A percentile compares a stretch with the other conserved stretches of the same genome.
Conservation (phyloP, 2,888 invertebrate genomes). For the Diaprepes abbreviatus region DNA sequence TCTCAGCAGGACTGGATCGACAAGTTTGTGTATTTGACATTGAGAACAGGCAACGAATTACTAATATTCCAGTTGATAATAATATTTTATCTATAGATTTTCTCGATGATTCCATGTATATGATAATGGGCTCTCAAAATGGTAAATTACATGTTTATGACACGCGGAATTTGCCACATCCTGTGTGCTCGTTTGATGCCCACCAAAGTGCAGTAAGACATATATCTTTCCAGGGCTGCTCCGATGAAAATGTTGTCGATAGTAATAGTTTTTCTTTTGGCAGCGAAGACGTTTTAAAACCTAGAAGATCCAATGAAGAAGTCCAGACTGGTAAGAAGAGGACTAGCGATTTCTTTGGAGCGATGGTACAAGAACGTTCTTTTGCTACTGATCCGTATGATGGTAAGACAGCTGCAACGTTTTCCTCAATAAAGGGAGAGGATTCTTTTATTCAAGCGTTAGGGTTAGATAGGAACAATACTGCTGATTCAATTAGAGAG, state of each 20-base stretch:
- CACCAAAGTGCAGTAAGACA: conserved; percentile 70
- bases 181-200: conserved; percentile 68
- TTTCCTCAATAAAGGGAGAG: conserved; percentile 41
- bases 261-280: neutral
- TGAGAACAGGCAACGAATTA: conserved; percentile 65
- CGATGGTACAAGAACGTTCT: conserved; percentile 37
- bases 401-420: conserved; percentile 5
- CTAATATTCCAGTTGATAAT: conserved; percentile 59
- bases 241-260: neutral
- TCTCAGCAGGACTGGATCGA: conserved; percentile 73
- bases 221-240: conserved; percentile 67
- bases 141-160: conserved; percentile 72
- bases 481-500: conserved; percentile 40
- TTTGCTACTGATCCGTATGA: conserved; percentile 39
- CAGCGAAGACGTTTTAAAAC: conserved; percentile 23
- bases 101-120: conserved; percentile 60
- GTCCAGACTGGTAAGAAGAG: conserved; percentile 24
- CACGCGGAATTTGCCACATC: conserved; percentile 69
- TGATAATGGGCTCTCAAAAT: conserved; percentile 72
- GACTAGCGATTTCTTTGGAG: conserved; percentile 53
- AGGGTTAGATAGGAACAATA: conserved; percentile 54
- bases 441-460: conserved; percentile 62
- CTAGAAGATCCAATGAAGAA: conserved; percentile 23
- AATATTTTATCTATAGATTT: conserved; percentile 63
- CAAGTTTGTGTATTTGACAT: conserved; percentile 73